Evolutionary conservation across 2,113 vertebrate genomes (phyloP).

Genomic region (Rhegmatorhina hoffmannsi): DNA sequence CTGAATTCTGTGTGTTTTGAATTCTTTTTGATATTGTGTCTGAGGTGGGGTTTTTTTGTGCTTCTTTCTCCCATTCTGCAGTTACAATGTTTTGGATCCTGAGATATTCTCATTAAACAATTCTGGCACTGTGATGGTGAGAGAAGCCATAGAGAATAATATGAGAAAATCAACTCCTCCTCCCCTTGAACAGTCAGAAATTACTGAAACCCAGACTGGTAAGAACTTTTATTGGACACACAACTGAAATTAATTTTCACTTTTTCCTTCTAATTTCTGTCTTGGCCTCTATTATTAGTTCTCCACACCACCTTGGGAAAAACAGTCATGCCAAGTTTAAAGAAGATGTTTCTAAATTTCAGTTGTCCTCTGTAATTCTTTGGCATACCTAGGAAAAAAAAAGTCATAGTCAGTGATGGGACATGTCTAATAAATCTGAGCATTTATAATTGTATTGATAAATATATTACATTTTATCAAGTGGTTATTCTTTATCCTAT

Average conservation of each 20-base stretch:
- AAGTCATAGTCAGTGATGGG: background rate
- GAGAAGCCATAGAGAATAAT: background rate
- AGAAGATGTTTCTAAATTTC: background rate
- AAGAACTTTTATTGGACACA: background rate
- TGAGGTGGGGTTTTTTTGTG: background rate
- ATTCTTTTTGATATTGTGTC: background rate
- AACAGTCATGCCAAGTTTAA: background rate
- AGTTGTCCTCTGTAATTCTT: background rate
- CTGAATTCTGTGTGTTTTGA: background rate
- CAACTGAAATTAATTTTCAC: background rate
- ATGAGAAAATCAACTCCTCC: background rate
- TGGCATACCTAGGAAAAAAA: background rate
- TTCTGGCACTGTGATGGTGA: constrained; percentile 81
- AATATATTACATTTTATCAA: background rate
- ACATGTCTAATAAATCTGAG: background rate
- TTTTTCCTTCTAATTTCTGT: background rate
- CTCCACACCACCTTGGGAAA: background rate
- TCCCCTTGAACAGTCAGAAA: background rate
- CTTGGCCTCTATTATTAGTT: background rate
- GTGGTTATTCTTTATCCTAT: background rate
- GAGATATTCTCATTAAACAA: constrained; percentile 83
- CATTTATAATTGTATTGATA: background rate
- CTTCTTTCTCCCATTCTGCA: constrained; percentile 54
- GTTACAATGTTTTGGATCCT: constrained; percentile 83
- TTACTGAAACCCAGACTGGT: background rate